Conservation (phyloP, 2,797 vertebrate genomes). For the Enteromius anoplus region DNA sequence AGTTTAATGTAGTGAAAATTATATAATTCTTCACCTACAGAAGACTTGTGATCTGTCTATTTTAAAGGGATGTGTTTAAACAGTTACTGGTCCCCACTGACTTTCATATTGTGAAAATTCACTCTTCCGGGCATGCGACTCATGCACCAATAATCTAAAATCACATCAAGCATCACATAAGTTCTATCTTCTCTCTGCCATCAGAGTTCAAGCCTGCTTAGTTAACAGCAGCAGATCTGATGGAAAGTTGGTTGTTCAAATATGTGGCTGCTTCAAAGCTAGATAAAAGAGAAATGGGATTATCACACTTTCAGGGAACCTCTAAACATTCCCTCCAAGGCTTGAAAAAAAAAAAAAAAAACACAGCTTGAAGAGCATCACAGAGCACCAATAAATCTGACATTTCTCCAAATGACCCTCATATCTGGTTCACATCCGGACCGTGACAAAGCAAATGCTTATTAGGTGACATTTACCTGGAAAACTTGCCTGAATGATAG, state of each 20-base stretch:
- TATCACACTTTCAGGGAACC: slow-evolving; percentile 5
- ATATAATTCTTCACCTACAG: too few species aligned
- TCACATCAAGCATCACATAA: not conserved
- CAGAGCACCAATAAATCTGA: slow-evolving; percentile 41
- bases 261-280: slow-evolving; percentile 16
- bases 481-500: slow-evolving; percentile 25
- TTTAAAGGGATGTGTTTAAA: not conserved
- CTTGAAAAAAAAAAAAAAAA: slow-evolving; percentile 12
- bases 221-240: slow-evolving; percentile 1
- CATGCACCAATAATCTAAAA: not conserved
- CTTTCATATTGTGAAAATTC: not conserved
- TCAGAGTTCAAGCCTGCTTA: not conserved
- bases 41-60: too few species aligned
- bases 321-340: slow-evolving; percentile 16
- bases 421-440: slow-evolving; percentile 37
- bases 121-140: not conserved
- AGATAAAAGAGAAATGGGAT: slow-evolving; percentile 18
- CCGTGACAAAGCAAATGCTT: slow-evolving; percentile 32
- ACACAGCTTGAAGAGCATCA: not conserved
- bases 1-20: too few species aligned
- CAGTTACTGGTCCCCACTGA: not conserved
- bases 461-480: slow-evolving; percentile 45
- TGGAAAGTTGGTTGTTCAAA: slow-evolving; percentile 7
- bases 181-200: not conserved
- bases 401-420: slow-evolving; percentile 49